phyloP scores from a whole-genome alignment of 2,797 vertebrate species.

The Knipowitschia caucasica region DNA sequence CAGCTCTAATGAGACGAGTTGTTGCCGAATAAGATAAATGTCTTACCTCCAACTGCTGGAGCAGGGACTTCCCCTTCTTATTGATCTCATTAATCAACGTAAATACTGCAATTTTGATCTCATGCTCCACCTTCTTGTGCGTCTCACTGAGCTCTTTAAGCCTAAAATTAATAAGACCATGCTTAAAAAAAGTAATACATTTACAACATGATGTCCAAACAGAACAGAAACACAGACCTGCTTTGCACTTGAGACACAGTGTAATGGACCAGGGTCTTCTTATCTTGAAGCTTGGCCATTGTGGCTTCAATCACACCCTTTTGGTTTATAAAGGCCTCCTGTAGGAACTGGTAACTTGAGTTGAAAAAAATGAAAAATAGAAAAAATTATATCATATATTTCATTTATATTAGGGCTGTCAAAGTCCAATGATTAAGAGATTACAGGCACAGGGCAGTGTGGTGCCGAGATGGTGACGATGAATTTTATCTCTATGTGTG shows the following conservation, averaged over 20 bases:
- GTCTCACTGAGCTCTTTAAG: conserved; percentile 96
- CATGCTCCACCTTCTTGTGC: conserved; percentile 95
- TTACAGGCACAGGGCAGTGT: background rate
- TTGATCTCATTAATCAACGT: conserved; percentile 99
- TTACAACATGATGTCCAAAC: background rate
- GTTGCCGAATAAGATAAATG: background rate
- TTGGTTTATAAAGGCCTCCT: conserved; percentile 97
- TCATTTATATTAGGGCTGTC: background rate
- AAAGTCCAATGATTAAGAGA: no score
- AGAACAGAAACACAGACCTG: conserved; percentile 72
- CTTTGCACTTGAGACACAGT: conserved; percentile 94
- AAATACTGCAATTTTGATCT: conserved; percentile 98
- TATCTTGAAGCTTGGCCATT: conserved; percentile 92
- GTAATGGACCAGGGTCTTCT: conserved; percentile 95
- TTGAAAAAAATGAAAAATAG: background rate
- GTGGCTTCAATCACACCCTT: conserved; percentile 92
- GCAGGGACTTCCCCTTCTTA: conserved; percentile 96
- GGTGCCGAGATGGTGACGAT: background rate
- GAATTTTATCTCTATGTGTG: no score
- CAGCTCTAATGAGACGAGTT: background rate
- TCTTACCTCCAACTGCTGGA: conserved; percentile 96
- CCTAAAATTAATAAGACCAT: conserved; percentile 60
- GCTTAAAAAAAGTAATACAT: background rate
- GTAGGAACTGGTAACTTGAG: conserved; percentile 95
- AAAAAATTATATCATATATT: no score